Conservation (phyloP, 1,140 invertebrate genomes). For the Ceratina calcarata region DNA sequence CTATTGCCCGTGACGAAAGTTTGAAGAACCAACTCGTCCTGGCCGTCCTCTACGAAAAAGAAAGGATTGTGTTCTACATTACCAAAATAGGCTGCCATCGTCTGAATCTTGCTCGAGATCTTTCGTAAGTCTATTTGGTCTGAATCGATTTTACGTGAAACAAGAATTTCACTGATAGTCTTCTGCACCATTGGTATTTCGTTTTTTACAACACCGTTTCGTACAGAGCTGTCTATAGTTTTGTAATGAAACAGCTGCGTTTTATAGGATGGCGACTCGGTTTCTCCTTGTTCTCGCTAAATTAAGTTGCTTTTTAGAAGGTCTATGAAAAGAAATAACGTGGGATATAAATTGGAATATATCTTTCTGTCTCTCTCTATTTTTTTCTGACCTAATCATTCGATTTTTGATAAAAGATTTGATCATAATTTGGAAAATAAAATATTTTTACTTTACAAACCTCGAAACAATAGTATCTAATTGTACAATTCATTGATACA, state of each 20-base stretch:
- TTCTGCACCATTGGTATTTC: background rate
- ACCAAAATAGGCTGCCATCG: background rate
- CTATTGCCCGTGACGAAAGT: constrained; percentile 57
- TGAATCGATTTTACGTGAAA: background rate
- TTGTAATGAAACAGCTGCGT: background rate
- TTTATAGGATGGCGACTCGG: background rate
- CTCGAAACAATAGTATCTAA: too few relatives aligned
- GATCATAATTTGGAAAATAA: background rate
- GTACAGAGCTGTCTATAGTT: too few relatives aligned
- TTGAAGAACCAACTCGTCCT: background rate
- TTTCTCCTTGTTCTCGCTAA: background rate
- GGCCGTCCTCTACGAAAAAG: background rate
- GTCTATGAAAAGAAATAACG: background rate
- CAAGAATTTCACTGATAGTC: constrained; percentile 1
- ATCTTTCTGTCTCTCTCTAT: background rate
- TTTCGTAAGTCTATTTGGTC: background rate
- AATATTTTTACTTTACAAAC: background rate
- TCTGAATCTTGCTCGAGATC: background rate
- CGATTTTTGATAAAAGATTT: background rate
- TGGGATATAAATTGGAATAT: background rate
- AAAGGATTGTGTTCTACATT: background rate
- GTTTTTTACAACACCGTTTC: constrained; percentile 7
- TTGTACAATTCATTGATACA: too few relatives aligned
- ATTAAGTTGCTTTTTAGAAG: background rate
- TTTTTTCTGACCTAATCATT: background rate